Base-by-base conservation (phyloP, 2,888 invertebrate species). In the Apodemia zela region DNA sequence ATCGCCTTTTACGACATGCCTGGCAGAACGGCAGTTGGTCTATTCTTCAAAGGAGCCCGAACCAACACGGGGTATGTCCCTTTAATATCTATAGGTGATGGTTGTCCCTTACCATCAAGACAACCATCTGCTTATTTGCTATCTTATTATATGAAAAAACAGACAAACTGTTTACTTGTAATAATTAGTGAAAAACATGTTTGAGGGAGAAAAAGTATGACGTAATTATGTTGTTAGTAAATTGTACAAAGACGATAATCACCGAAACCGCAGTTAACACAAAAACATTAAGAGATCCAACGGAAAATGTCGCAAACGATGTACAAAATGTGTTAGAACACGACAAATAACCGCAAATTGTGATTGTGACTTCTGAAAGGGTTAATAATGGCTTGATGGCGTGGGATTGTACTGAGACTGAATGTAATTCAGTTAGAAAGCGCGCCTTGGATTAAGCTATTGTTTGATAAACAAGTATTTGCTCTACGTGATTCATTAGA, bases 271-370 rank as follows among this genome's bases (percentile, higher is more conserved):
- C 81, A 79, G 68, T 72, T 72, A 68, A 73, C 75, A 79, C 73
- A 73, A 75, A 78, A 80, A 79, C 75, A 72, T 81, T 80, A 81
- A 79, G 77, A 80, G 78, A 79, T 80, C 77, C 79, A 80, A 73
- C 77, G 79, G 73, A 82, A 84, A 83, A 76, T 73, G 73, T 71
- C 64, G 72, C 68, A 71, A 73, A 75, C 73, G 73, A 71, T 75
- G 72, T 75, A 77, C 73, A 75, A 77, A 78, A 78, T 75, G 76
- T 75, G 77, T 75, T 75, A 70, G 72, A 69, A 78, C 74, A 79
- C 84, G 82, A 83, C 89, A 86, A 87, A 87, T 80, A 86, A 87
- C 90, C 91, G 79, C 89, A 90, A 87, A 87, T 87, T 88, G 87
- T 81, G 79, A 89, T 88, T 89, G 84, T 84, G 81, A 80, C 79